These are phyloP conservation scores for Centropristis striata DNA, from an alignment of 2,113 vertebrate species.

Conservation along the genomic window DNA sequence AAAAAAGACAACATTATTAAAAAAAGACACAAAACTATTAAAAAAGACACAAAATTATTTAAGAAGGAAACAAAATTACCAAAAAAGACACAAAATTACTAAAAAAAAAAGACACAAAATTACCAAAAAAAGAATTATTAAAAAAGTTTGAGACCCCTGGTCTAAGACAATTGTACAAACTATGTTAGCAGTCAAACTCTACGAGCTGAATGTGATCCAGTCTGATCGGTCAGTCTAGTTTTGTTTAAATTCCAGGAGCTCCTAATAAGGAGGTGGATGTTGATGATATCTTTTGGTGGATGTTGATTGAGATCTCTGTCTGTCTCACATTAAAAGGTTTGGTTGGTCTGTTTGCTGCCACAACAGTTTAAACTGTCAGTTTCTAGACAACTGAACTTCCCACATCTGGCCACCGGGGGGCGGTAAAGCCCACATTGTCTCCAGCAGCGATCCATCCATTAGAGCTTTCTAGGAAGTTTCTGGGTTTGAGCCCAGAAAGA, in stretches of 20 bases:
- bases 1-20: no score
- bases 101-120: neutral
- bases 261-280: neutral
- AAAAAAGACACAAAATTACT: no score
- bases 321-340: neutral
- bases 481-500: constrained; percentile 13
- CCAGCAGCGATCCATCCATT: constrained; percentile 6
- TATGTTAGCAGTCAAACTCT: rapidly evolving
- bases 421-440: neutral
- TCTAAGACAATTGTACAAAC: neutral
- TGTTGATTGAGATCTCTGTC: no score
- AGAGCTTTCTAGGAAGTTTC: constrained; percentile 55
- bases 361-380: neutral
- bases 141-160: no score
- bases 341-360: constrained; percentile 7
- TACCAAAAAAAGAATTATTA: no score
- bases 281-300: neutral
- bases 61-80: no score
- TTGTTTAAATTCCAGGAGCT: constrained; percentile 26
- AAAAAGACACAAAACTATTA: no score
- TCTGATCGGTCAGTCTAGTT: constrained; percentile 3
- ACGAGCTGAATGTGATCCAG: neutral
- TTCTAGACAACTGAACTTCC: constrained; percentile 11
- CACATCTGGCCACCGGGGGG: constrained; percentile 61
- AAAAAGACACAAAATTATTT: no score